Evolutionary conservation across 2,888 invertebrate genomes (phyloP).

Genomic region (Heliconius aoede): DNA sequence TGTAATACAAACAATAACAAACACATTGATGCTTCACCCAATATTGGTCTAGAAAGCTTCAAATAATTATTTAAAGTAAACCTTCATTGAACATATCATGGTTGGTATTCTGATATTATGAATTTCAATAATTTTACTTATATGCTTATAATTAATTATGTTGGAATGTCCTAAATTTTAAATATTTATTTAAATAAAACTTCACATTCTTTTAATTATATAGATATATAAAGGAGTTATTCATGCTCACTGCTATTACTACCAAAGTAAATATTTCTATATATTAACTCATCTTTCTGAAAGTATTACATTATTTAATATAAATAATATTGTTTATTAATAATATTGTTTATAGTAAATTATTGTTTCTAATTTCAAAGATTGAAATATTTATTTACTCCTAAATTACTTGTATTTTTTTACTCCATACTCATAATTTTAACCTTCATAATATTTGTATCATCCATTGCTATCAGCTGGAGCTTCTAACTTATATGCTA

Average conservation of each 20-base stretch:
- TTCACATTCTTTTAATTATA: background rate
- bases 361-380: background rate
- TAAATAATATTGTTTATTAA: background rate
- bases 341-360: background rate
- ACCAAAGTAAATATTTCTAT: background rate
- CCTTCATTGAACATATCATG: background rate
- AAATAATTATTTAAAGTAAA: constrained; percentile 23
- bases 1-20: constrained; percentile 79
- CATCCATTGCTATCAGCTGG: constrained; percentile 11
- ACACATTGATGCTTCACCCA: constrained; percentile 50
- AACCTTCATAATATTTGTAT: background rate
- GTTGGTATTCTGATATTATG: constrained; percentile 4
- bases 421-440: too few relatives aligned
- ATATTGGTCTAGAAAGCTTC: constrained; percentile 29
- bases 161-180: background rate
- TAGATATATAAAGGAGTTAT: background rate
- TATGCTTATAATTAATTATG: background rate
- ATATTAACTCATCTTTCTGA: background rate
- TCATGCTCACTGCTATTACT: background rate
- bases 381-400: background rate
- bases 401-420: too few relatives aligned
- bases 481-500: background rate
- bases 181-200: background rate
- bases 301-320: background rate
- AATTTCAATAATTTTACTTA: background rate